Evolutionary conservation across 2,888 invertebrate species (phyloP).

Genomic region (Adineta ricciae): DNA sequence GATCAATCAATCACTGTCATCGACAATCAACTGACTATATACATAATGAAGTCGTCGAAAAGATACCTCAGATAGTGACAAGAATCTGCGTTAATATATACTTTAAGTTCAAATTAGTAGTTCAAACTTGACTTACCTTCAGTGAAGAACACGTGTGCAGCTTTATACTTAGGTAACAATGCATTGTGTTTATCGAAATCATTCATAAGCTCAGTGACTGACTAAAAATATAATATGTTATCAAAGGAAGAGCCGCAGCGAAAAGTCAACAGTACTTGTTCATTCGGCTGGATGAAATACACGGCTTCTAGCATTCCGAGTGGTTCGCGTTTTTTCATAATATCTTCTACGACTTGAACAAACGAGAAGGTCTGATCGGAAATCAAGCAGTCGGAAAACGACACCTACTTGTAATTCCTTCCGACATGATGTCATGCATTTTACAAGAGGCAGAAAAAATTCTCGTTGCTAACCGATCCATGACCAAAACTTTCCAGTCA

Average conservation of each 20-base stretch:
- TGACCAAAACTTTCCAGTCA: constrained; percentile 83
- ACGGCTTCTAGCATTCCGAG: constrained; percentile 90
- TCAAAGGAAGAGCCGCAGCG: not conserved
- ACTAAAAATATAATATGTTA: constrained; percentile 47
- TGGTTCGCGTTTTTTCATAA: constrained; percentile 90
- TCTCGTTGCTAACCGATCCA: constrained; percentile 91
- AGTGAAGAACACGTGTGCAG: constrained; percentile 58
- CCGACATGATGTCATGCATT: constrained; percentile 95
- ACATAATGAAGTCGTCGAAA: too few relatives aligned
- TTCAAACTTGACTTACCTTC: not conserved
- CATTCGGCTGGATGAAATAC: constrained; percentile 79
- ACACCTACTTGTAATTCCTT: constrained; percentile 75
- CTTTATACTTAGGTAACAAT: not conserved
- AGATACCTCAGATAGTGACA: too few relatives aligned
- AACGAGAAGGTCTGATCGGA: not conserved
- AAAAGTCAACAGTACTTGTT: constrained; percentile 59
- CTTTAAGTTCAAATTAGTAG: not conserved
- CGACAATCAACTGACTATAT: too few relatives aligned
- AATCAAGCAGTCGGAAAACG: not conserved
- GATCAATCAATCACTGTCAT: too few relatives aligned
- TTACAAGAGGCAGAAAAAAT: constrained; percentile 98
- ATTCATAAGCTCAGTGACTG: constrained; percentile 75
- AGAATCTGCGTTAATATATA: too few relatives aligned
- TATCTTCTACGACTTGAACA: constrained; percentile 83
- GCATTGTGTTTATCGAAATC: constrained; percentile 59